Evolutionary conservation across 1,140 invertebrate genomes (phyloP), one percentile per base, ranked within the genome.

Genomic region (Caerostris darwini): DNA sequence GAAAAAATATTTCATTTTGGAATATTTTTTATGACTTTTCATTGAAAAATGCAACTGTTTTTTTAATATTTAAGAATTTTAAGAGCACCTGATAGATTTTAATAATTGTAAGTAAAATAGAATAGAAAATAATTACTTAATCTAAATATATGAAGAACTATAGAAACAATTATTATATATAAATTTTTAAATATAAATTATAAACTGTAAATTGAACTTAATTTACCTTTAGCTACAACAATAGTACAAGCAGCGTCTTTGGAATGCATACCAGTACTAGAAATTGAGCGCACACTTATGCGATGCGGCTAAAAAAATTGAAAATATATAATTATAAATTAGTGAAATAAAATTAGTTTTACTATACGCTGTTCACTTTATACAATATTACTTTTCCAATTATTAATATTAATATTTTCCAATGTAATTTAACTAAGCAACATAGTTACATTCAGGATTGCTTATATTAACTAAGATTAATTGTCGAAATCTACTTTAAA

Each of bases 161-260:
- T 34, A 34, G 58, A 59, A 59, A 7, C 58, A 59, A 67, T 67
- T 1, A 34, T 34, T 34, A 34, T 34, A 34, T 34, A 34, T 0
- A 34, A 34, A 34, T 34, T 34, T 34, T 34, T 34, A 34, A 34
- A 34, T 34, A 34, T 34, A 34, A 34, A 34, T 34, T 34, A 34
- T 2, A 34, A 34, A 34, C 34, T 34, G 34, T 34, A 34, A 34
- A 34, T 34, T 34, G 34, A 34, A 34, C 34, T 34, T 34, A 34
- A 34, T 34, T 58, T 94, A 96, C 96, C 96, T 94, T 96, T 95
- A 88, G 99, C 99, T 95, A 99, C 98, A 54, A 99, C 98, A 98
- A 99, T 99, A 50, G 99, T 99, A 96, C 99, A 99, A 14, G 98
- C 98, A 8, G 99, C 98, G 96, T 99, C 99, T 90, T 98, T 97